These are phyloP conservation scores for Rhynchotus rufescens DNA, from an alignment of 2,797 vertebrate species.

Conservation along the genomic window DNA sequence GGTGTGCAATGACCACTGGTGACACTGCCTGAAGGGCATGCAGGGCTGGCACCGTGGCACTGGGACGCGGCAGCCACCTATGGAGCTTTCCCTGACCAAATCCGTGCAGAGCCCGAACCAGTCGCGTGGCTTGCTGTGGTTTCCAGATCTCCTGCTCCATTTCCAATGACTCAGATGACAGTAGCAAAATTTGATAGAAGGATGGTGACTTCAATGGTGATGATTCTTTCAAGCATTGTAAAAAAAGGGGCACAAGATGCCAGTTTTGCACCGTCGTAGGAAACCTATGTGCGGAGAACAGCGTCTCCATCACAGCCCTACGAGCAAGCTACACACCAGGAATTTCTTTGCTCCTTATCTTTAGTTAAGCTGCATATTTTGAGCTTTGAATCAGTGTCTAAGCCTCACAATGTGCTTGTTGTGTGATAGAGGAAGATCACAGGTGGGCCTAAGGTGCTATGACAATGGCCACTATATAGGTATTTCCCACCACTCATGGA, in stretches of 20 bases:
- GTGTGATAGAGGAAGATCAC: neutral
- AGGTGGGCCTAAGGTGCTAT: neutral
- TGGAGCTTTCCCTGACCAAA: fast-evolving
- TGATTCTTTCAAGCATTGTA: neutral
- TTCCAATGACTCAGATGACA: fast-evolving
- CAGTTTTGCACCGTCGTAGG: too few relatives aligned
- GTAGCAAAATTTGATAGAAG: neutral
- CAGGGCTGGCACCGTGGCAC: neutral
- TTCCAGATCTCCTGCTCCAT: fast-evolving
- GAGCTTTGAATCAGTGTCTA: neutral
- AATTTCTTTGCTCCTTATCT: too few relatives aligned
- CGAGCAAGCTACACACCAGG: too few relatives aligned
- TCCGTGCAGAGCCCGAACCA: fast-evolving
- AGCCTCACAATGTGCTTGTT: fast-evolving
- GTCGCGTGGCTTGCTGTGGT: fast-evolving
- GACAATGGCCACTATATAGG: neutral
- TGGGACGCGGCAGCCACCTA: neutral
- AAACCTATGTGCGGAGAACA: too few relatives aligned
- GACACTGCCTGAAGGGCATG: neutral
- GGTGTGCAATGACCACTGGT: neutral
- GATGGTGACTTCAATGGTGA: neutral
- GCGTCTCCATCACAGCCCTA: too few relatives aligned
- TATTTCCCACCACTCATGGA: neutral
- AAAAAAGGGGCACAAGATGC: neutral
- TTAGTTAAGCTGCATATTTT: neutral